These are phyloP conservation scores for Neodontobutis hainanensis DNA, from an alignment of 2,113 vertebrate genomes.

Conservation along the genomic window DNA sequence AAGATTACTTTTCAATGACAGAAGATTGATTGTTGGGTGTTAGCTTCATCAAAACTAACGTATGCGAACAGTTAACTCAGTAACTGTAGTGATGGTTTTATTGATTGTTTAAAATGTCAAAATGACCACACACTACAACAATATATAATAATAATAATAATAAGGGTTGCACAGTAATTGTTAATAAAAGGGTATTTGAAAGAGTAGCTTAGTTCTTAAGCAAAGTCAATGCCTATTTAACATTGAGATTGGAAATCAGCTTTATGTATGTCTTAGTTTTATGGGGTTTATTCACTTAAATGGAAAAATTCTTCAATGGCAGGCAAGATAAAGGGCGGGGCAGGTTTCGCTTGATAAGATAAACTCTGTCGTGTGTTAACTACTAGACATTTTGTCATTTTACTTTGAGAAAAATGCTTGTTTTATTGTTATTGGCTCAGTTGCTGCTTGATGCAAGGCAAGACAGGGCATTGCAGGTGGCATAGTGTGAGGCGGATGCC, in stretches of 20 bases:
- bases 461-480: constrained; percentile 7
- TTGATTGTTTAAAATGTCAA: no score
- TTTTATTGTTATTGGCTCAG: background rate
- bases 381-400: background rate
- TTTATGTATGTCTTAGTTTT: background rate
- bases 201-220: background rate
- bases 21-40: background rate
- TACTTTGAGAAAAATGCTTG: background rate
- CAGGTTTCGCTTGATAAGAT: constrained; percentile 59
- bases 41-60: background rate
- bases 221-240: background rate
- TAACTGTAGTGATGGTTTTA: no score
- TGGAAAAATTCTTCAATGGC: constrained; percentile 8
- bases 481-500: constrained; percentile 45
- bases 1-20: constrained; percentile 31
- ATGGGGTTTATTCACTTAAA: constrained; percentile 1
- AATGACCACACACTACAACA: no score
- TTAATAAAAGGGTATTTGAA: no score
- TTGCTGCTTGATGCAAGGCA: background rate
- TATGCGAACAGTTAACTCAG: no score
- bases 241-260: no score
- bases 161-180: no score
- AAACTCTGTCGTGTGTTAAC: constrained; percentile 22
- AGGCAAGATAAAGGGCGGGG: constrained; percentile 64
- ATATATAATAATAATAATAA: no score